These are phyloP conservation scores for Bryconaethiops microstoma DNA, from an alignment of 2,797 vertebrate species.

Conservation along the genomic window DNA sequence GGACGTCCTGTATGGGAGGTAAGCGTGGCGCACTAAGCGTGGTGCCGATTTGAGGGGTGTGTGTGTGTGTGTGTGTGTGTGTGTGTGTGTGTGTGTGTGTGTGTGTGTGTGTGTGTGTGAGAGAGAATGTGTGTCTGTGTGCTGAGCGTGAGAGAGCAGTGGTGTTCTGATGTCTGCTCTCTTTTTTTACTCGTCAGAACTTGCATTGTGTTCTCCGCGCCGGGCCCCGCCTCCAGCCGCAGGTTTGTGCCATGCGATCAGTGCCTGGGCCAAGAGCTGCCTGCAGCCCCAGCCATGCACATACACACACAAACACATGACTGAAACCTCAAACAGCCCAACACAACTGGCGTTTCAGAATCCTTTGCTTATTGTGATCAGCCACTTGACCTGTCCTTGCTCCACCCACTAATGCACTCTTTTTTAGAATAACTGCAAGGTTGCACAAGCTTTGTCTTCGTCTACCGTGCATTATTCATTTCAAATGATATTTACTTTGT, in stretches of 20 bases:
- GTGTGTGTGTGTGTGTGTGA: slow-evolving; percentile 27
- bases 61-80: slow-evolving; percentile 33
- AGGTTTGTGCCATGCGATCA: slow-evolving; percentile 74
- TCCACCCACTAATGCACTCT: background rate
- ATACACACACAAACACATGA: slow-evolving; percentile 31
- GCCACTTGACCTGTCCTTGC: background rate
- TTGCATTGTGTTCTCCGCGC: slow-evolving; percentile 75
- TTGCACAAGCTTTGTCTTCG: background rate
- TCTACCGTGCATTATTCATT: background rate
- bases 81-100: slow-evolving; percentile 30
- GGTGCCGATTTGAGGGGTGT: slow-evolving; percentile 19
- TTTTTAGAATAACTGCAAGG: background rate
- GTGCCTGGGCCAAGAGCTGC: slow-evolving; percentile 56
- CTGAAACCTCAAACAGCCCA: slow-evolving; percentile 25
- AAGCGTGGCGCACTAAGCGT: background rate
- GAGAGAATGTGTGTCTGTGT: slow-evolving; percentile 19
- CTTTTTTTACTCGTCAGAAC: slow-evolving; percentile 77
- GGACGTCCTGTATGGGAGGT: background rate
- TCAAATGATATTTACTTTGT: too few relatives aligned
- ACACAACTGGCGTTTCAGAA: slow-evolving; percentile 8
- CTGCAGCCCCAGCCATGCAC: slow-evolving; percentile 36
- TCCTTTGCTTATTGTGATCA: slow-evolving; percentile 10
- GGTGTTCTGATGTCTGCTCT: slow-evolving; percentile 72
- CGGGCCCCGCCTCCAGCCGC: slow-evolving; percentile 72
- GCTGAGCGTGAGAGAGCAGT: slow-evolving; percentile 41